Base-by-base conservation (phyloP, 2,113 vertebrate species). In the Dryoscopus gambensis region DNA sequence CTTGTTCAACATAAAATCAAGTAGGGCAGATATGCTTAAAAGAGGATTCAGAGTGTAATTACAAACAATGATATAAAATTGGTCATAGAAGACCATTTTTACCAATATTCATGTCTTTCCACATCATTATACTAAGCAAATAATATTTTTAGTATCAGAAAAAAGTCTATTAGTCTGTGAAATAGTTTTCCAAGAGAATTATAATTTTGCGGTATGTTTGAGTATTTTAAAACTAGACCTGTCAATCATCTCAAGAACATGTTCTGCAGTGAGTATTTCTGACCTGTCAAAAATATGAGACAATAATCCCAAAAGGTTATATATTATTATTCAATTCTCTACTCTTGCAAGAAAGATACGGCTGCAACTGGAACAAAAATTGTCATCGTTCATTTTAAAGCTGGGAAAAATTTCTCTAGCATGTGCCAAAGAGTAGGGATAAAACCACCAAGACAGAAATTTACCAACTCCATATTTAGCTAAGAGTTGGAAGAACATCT, bases 281-380 rank as follows among this genome's bases (percentile, higher is more conserved):
- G 71, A 40, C 57, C 25, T 91, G 92, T 73, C 93, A 93, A 94
- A 94, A 94, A 86, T n/a, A 78, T 7, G 57, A 95, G 46, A 75
- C 73, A 94, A 93, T 63, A 84, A 89, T 82, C 81, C 81, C 91
- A 28, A 95, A 93, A 95, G 84, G 78, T 89, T 87, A 85, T 31
- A 57, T 27, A 85, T 83, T 95, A 83, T 80, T 91, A 87, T 93
- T 85, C 78, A 76, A 35, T 84, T 93, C 84, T 55, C 17, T 42
- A 74, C 24, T 50, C 37, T 44, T 74, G 16, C 63, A 93, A 82
- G 37, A 89, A 93, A 80, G 65, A 87, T 47, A 93, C 13, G 46
- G 70, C 73, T 76, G 49, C 55, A 93, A 87, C 57, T 62, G 49
- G 53, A 94, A 75, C 18, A 89, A 84, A 96, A 95, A 91, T 19